These are phyloP conservation scores for Dasyprocta punctata DNA, from an alignment of 2,113 vertebrate genomes.

Conservation along the genomic window DNA sequence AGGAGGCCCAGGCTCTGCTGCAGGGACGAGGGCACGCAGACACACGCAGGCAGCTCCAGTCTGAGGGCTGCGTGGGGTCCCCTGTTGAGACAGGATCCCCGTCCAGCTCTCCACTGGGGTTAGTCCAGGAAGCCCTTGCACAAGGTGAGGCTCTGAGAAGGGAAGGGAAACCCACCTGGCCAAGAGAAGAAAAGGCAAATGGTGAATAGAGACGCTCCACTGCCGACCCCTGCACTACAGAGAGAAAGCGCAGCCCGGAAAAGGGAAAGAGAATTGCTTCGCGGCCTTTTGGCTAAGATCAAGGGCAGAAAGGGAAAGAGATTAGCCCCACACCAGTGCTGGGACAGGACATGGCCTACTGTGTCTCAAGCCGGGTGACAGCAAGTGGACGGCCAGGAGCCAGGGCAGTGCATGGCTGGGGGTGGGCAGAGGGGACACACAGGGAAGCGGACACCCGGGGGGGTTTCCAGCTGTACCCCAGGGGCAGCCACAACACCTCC, in stretches of 20 bases:
- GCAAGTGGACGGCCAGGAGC: neutral
- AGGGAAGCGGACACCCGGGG: neutral
- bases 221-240: neutral
- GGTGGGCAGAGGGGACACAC: neutral
- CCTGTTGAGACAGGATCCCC: fast-evolving
- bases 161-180: neutral
- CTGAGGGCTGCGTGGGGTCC: neutral
- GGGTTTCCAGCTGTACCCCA: neutral
- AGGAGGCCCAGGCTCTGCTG: neutral
- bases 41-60: neutral
- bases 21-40: no score
- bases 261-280: neutral
- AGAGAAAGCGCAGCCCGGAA: neutral
- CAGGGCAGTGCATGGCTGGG: neutral
- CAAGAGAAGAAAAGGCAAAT: neutral
- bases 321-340: neutral
- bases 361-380: neutral
- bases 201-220: neutral
- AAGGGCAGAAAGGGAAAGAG: neutral
- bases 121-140: neutral
- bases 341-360: neutral
- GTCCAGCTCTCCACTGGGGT: neutral
- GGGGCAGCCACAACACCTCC: neutral
- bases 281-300: neutral
- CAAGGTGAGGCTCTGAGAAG: neutral